Evolutionary conservation across 2,797 vertebrate species (phyloP), one percentile per base, ranked within the genome.

Genomic region (Notamacropus eugenii): DNA sequence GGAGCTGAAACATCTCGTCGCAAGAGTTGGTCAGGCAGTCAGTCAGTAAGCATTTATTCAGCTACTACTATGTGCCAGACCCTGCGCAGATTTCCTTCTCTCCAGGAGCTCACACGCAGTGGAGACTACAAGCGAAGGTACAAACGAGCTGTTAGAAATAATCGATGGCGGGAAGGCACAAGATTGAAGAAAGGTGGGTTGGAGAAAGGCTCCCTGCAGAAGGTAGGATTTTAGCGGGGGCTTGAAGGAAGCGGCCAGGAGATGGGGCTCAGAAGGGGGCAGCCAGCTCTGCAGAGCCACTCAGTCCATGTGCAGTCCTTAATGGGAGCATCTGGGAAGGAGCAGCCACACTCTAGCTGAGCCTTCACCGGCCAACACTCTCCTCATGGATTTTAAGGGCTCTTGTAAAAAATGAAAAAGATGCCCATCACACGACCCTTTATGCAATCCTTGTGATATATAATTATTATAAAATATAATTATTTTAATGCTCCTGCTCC

Each of bases 331-430:
- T 31, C 52, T 34, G 46, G 4, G 19, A 74, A 92, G 62, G 54
- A 3, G 28, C 55, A 92, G 57, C 55, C 34, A 13, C 54, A 55
- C 59, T 90, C 93, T 29, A 93, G 55, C 92, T 96, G 57, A 90
- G 58, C 6, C 27, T 19, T 11, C 34, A 31, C 1, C 40, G 46
- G 14, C 34, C 54, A 34, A 29, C 16, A 22, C 92, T 28, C 90
- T 74, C 62, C 50, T 95, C 55, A 22, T 54, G 50, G 24, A 67
- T 90, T 93, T 87, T 91, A 90, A 93, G 50, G 93, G 29, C 58
- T 3, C 0, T 0, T 55, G 13, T 50, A 52, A 90, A 59, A 92
- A 95, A 67, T 90, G 5, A 29, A 94, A 91, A 94, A 96, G 54
- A 74, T 93, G 31, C 24, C 27, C 59, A 40, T 50, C n/a, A 40